A percentile compares a stretch with the other conserved stretches of the same genome.
These are phyloP conservation scores for Xenopus borealis DNA, from an alignment of 2,113 vertebrate species.

Conservation along the genomic window DNA sequence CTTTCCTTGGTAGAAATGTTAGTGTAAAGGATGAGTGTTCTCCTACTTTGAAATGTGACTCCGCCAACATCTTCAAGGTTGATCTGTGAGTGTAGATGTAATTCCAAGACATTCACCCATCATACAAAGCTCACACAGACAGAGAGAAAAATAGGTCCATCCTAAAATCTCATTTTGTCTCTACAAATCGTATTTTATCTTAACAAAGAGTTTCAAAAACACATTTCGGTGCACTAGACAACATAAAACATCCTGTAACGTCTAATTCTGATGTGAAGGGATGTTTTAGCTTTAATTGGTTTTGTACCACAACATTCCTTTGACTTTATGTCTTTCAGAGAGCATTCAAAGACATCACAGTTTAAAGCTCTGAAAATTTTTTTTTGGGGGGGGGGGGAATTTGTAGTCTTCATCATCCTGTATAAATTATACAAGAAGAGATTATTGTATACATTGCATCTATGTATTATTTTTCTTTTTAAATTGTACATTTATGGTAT, in stretches of 20 bases:
- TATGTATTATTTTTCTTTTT: too few species aligned
- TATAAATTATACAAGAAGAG: too few species aligned
- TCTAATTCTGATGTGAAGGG: background rate
- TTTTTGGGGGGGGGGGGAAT: too few species aligned
- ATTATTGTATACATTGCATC: too few species aligned
- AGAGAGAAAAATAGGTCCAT: slow-evolving; percentile 24
- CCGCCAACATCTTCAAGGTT: slow-evolving; percentile 25
- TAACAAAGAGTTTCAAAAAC: slow-evolving; percentile 11
- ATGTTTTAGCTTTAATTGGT: background rate
- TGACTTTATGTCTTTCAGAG: too few species aligned
- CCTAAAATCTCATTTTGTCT: slow-evolving; percentile 22
- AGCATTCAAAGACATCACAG: too few species aligned
- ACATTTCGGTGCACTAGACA: background rate
- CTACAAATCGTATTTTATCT: slow-evolving; percentile 38
- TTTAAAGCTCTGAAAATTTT: too few species aligned
- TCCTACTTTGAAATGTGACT: slow-evolving; percentile 21
- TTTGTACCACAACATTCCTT: background rate
- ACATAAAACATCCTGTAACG: background rate
- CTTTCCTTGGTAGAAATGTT: background rate
- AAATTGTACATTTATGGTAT: too few species aligned
- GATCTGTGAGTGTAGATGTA: slow-evolving; percentile 30
- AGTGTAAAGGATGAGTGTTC: slow-evolving; percentile 17
- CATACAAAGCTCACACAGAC: slow-evolving; percentile 11
- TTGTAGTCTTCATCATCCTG: too few species aligned
- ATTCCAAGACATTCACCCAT: slow-evolving; percentile 33